phyloP scores from a whole-genome alignment of 1,140 invertebrate genomes.

The Oscheius sp. region DNA sequence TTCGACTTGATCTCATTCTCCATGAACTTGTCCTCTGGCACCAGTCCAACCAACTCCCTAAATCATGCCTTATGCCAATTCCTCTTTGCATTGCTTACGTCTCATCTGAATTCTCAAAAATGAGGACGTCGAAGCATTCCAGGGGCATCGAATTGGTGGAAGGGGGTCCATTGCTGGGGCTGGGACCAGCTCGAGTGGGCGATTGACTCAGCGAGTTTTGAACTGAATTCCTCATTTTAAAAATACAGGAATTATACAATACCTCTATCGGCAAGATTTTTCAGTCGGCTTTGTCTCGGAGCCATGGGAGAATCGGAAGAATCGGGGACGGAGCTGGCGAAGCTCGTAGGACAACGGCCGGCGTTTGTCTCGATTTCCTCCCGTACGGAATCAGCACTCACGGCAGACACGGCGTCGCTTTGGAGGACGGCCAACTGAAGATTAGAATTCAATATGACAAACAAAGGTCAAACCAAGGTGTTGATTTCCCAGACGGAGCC shows the following conservation, averaged over 20 bases:
- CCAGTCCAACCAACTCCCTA: conserved; percentile 43
- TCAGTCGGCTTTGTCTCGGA: conserved; percentile 13
- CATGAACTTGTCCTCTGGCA: conserved; percentile 54
- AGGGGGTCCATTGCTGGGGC: not conserved
- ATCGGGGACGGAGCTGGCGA: no score
- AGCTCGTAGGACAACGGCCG: no score
- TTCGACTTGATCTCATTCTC: conserved; percentile 17
- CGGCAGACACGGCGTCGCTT: conserved; percentile 38
- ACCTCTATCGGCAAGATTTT: conserved; percentile 44
- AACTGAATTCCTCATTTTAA: conserved; percentile 30
- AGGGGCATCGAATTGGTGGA: conserved; percentile 25
- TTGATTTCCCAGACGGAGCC: conserved; percentile 55
- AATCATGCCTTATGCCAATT: not conserved
- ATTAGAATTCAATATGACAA: conserved; percentile 6
- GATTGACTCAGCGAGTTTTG: conserved; percentile 31
- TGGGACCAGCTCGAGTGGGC: not conserved
- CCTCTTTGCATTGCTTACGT: not conserved
- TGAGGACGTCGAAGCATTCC: conserved; percentile 28
- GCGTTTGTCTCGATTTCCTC: no score
- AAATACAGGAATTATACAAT: not conserved
- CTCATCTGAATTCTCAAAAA: conserved; percentile 43
- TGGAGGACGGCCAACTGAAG: conserved; percentile 44
- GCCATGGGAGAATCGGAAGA: not conserved
- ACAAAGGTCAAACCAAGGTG: conserved; percentile 40
- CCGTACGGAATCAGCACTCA: no score